Conservation (phyloP, 2,113 vertebrate genomes). For the Ovis aries region DNA sequence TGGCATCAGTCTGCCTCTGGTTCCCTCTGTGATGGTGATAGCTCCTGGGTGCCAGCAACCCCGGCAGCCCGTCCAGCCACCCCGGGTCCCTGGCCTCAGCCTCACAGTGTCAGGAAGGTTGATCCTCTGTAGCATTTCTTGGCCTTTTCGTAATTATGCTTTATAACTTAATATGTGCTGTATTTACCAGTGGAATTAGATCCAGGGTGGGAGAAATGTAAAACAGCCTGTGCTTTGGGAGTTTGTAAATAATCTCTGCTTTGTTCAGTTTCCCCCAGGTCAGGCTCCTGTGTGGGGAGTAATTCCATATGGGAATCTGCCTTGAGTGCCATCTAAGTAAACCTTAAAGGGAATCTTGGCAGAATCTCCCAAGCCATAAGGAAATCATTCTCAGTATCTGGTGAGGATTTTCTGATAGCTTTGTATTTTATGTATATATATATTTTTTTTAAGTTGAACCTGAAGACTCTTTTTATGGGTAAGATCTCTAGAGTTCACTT, state of each 20-base stretch:
- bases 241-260: slow-evolving; percentile 75
- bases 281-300: slow-evolving; percentile 73
- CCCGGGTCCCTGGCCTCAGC: neutral
- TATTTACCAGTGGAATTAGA: slow-evolving; percentile 77
- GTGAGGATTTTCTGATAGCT: slow-evolving; percentile 75
- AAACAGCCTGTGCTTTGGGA: slow-evolving; percentile 69
- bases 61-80: neutral
- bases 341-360: slow-evolving; percentile 76
- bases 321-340: slow-evolving; percentile 72
- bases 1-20: slow-evolving; percentile 65
- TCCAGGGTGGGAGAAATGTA: slow-evolving; percentile 71
- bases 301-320: slow-evolving; percentile 81
- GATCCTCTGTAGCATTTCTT: slow-evolving; percentile 45
- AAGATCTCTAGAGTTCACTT: slow-evolving; percentile 1
- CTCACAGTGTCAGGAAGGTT: slow-evolving; percentile 18
- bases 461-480: neutral
- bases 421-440: slow-evolving; percentile 42
- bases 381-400: slow-evolving; percentile 78
- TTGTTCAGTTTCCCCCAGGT: slow-evolving; percentile 76
- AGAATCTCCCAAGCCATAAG: slow-evolving; percentile 74
- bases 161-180: slow-evolving; percentile 68
- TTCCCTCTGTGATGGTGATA: slow-evolving; percentile 46
- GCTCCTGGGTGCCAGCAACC: slow-evolving; percentile 56
- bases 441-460: neutral
- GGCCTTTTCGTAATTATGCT: slow-evolving; percentile 37